Percentiles rank a stretch among this genome's conserved stretches.
Evolutionary conservation across 2,888 invertebrate genomes (phyloP).

Genomic region (Rhagonycha fulva): DNA sequence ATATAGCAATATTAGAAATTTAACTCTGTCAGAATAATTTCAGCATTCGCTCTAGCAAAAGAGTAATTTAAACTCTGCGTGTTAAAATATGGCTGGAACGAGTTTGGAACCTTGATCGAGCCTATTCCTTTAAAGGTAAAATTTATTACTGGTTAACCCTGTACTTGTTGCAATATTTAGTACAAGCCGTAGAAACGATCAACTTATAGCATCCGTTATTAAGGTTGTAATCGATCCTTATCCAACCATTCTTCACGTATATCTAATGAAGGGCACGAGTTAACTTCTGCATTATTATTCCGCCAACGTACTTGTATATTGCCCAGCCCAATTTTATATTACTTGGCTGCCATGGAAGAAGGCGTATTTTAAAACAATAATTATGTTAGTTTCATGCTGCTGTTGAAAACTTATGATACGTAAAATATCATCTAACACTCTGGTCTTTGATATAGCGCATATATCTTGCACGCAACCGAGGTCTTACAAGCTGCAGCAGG

Average conservation of each 20-base stretch:
- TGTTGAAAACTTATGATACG: not conserved
- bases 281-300: not conserved
- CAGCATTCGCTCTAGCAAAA: slow-evolving; percentile 1
- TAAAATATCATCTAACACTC: slow-evolving; percentile 1
- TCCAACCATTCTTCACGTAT: not conserved
- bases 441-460: not conserved
- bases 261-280: not conserved
- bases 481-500: slow-evolving; percentile 6
- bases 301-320: not conserved
- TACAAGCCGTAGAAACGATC: slow-evolving; percentile 18
- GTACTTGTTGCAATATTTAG: slow-evolving; percentile 15
- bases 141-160: slow-evolving; percentile 19
- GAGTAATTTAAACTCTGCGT: slow-evolving; percentile 6
- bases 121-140: slow-evolving; percentile 14
- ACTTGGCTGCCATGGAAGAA: not conserved
- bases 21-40: not conserved
- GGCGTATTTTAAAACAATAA: not conserved
- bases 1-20: not conserved
- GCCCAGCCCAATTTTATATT: slow-evolving; percentile 11
- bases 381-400: not conserved
- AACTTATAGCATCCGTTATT: slow-evolving; percentile 19
- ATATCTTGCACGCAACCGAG: slow-evolving; percentile 3
- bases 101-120: slow-evolving; percentile 10
- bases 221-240: slow-evolving; percentile 15
- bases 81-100: slow-evolving; percentile 2